These are phyloP conservation scores for Acanthochromis polyacanthus DNA, from an alignment of 2,113 vertebrate species.

Conservation along the genomic window DNA sequence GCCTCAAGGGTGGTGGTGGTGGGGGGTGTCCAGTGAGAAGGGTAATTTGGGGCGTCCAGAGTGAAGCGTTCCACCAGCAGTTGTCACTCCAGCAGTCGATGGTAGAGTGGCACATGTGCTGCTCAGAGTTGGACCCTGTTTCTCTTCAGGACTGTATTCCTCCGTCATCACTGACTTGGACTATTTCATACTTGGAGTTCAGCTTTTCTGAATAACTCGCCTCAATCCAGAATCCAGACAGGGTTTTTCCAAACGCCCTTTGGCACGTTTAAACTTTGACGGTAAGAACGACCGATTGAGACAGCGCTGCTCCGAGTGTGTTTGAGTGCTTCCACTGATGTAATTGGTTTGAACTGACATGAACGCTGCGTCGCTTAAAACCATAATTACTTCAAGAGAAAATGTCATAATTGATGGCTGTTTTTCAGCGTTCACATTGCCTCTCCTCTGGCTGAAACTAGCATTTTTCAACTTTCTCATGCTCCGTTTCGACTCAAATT, in stretches of 20 bases:
- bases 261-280: constrained; percentile 51
- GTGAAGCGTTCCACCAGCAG: constrained; percentile 70
- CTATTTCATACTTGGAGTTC: constrained; percentile 36
- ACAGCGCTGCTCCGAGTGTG: background rate
- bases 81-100: constrained; percentile 70
- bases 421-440: constrained; percentile 1
- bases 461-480: constrained; percentile 1
- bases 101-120: constrained; percentile 64
- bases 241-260: background rate
- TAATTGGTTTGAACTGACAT: constrained; percentile 32
- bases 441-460: constrained; percentile 14
- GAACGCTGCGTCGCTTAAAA: constrained; percentile 8
- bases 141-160: constrained; percentile 42
- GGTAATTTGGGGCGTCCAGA: constrained; percentile 62
- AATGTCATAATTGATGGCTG: background rate
- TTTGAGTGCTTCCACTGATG: constrained; percentile 9
- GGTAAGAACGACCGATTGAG: constrained; percentile 63
- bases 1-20: background rate
- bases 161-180: constrained; percentile 50
- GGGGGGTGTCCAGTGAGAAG: constrained; percentile 52
- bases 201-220: constrained; percentile 7
- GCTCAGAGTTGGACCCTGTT: constrained; percentile 34
- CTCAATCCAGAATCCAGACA: constrained; percentile 9
- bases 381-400: constrained; percentile 8
- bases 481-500: background rate